Base-by-base conservation (phyloP, 1,140 invertebrate genomes). In the Cecropterus lyciades region DNA sequence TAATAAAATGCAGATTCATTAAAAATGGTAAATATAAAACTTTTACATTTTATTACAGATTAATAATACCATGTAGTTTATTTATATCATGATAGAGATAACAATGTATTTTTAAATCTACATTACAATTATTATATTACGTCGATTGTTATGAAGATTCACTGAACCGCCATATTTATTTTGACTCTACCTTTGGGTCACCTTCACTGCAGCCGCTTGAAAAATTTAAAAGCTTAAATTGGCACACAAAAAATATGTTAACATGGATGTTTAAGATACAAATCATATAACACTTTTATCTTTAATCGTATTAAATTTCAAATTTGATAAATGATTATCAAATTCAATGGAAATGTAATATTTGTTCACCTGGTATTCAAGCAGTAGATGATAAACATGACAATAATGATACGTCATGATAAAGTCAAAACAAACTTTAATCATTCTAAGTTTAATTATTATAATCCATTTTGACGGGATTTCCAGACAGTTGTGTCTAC, bases 221-320 rank as follows among this genome's bases (percentile, higher is more conserved):
- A 55, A 33, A 52, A 27, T 14, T 33, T 15, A 1, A n/a, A n/a
- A 13, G 49, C 20, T 20, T 52, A 3, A 33, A 52, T 33, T 52
- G 24, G 10, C 13, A 52, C 6, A 14, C 15, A 11, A 15, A 1
- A 33, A 52, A 37, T 37, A 11, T 37, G 9, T 11, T 37, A 14
- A 52, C 14, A 33, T 33, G 49, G 49, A 14, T 52, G 33, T 37
- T 37, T 37, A 1, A 37, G 7, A 37, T 11, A 11, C 33, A 37
- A 6, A 11, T 4, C 9, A 37, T 10, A 37, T 1, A 6, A 6
- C 1, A 11, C n/a, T 37, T 37, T 37, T 10, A 10, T 11, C 33
- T 10, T 37, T 3, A 37, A 37, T n/a, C 33, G n/a, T 37, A 11
- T 37, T 37, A 10, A 37, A 11, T 37, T 37, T 0, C 11, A 30